A percentile compares a stretch with the other conserved stretches of the same genome.
Conservation (phyloP, 2,113 vertebrate genomes). For the Regulus satrapa region DNA sequence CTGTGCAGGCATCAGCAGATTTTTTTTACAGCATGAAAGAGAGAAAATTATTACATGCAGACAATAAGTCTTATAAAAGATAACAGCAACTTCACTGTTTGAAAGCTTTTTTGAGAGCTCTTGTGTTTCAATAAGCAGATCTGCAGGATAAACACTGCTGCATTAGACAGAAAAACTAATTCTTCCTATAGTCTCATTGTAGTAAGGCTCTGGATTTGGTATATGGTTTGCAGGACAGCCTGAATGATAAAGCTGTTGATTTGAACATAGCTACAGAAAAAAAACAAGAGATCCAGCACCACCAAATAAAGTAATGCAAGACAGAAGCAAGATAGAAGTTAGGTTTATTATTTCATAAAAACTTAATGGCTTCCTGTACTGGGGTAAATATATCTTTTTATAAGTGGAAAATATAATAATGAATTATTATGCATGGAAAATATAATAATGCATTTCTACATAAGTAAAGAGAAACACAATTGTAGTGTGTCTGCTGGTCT, state of each 20-base stretch:
- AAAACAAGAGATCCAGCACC: background rate
- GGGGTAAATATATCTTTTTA: background rate
- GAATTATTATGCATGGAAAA: background rate
- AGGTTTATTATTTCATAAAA: slow-evolving; percentile 5
- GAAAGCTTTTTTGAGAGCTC: background rate
- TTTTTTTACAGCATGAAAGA: background rate
- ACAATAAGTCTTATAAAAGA: background rate
- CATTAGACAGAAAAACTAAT: background rate
- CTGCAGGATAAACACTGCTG: background rate
- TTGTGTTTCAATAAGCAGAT: background rate
- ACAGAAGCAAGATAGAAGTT: background rate
- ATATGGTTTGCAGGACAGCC: background rate
- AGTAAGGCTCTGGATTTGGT: background rate
- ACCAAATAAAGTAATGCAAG: background rate
- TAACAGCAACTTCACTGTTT: background rate
- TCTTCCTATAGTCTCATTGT: background rate
- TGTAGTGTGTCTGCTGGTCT: background rate
- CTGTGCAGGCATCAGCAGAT: background rate
- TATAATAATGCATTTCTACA: background rate
- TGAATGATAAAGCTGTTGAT: background rate
- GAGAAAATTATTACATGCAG: background rate
- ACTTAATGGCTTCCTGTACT: background rate
- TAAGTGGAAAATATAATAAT: background rate
- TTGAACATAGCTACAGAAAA: background rate
- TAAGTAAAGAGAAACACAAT: background rate